phyloP scores from a whole-genome alignment of 2,888 invertebrate species.

The Cenopis cana region DNA sequence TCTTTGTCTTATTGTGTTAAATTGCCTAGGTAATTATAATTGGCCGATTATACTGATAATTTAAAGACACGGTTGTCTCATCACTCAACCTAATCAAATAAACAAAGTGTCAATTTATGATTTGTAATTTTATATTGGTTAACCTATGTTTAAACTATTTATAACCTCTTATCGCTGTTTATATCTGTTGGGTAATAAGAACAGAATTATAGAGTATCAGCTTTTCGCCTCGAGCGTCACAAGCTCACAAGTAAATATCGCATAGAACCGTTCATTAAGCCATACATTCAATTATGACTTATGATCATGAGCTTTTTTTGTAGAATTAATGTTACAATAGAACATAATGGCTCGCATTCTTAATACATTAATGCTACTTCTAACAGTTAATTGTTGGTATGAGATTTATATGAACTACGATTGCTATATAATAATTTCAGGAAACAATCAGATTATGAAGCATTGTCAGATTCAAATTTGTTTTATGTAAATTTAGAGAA shows the following conservation, averaged over 20 bases:
- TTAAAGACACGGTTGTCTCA: not conserved
- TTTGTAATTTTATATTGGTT: slow-evolving; percentile 18
- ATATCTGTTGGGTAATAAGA: slow-evolving; percentile 40
- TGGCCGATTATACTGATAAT: not conserved
- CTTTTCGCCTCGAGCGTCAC: slow-evolving; percentile 34
- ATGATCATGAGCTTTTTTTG: not conserved
- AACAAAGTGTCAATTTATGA: not conserved
- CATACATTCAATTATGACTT: slow-evolving; percentile 25
- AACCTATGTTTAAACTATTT: slow-evolving; percentile 36
- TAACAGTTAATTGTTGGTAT: not conserved
- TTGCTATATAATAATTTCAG: slow-evolving; percentile 53
- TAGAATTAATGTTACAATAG: slow-evolving; percentile 16
- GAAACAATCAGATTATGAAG: slow-evolving; percentile 52
- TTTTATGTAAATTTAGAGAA: slow-evolving; percentile 76
- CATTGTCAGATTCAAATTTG: slow-evolving; percentile 67
- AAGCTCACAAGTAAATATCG: slow-evolving; percentile 36
- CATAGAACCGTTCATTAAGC: slow-evolving; percentile 37
- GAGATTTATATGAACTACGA: not conserved
- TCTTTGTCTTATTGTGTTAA: slow-evolving; percentile 9
- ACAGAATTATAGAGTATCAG: slow-evolving; percentile 38
- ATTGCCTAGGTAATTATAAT: not conserved
- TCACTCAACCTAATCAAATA: not conserved
- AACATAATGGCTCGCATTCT: not conserved
- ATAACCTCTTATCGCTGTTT: slow-evolving; percentile 38
- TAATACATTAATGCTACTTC: too few species aligned